Base-by-base conservation (phyloP, 2,113 vertebrate species). In the Bujurquina vittata region DNA sequence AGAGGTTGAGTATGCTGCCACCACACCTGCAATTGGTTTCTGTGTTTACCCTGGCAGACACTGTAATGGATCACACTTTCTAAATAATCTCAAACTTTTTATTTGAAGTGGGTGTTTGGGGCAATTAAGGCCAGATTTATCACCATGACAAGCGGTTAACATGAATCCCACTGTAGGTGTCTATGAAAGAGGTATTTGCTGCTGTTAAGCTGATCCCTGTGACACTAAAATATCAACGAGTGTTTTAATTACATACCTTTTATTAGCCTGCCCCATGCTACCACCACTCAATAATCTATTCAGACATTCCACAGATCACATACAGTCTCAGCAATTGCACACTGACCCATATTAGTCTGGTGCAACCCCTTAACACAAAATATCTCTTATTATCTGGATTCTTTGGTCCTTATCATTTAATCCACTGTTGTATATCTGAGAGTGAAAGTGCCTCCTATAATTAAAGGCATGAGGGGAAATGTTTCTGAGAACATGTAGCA, bases 401-500 rank as follows among this genome's bases (percentile, higher is more conserved):
- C 10, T 57, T 57, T 35, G 7, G 14, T 10, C 12, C 3, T 17
- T 17, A n/a, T 37, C 17, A 1, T 18, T 10, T 3, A 22, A 40
- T 18, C 12, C 4, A 40, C 20, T 26, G 54, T 54, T 33, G 35
- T 73, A 23, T 23, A 55, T 57, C 14, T 40, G 6, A 10, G 35
- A 23, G 11, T 35, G 10, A 55, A 59, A 33, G 49, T 43, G 73
- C 35, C 40, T 31, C 23, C 60, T 31, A 5, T 31, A 52, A 22
- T 67, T 46, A 65, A 77, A 60, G 79, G 74, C 57, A 31, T 18
- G 61, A 69, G 60, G 49, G 46, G 58, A 65, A 86, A 81, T 72
- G 60, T 79, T 75, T 74, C 31, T 35, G 75, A 86, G 87, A 90
- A 86, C 86, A 69, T 77, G 59, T 43, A 85, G 80, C 90, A 74